Conservation (phyloP, 2,888 invertebrate genomes). For the Synergus gifuensis region DNA sequence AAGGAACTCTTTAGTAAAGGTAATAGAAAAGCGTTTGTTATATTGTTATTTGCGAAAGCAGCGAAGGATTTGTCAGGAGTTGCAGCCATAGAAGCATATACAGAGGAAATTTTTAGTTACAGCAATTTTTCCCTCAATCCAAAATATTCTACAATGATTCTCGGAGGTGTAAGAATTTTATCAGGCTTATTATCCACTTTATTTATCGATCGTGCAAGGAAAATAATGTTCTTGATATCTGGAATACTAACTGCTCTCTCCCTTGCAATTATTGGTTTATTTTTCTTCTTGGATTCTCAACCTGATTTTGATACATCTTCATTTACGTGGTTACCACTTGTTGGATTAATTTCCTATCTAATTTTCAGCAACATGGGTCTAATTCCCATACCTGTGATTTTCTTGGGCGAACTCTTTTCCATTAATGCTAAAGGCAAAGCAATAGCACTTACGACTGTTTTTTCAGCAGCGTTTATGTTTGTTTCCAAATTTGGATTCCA, state of each 20-base stretch:
- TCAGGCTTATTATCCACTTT: slow-evolving; percentile 81
- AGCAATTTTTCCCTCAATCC: slow-evolving; percentile 79
- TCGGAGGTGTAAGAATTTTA: slow-evolving; percentile 80
- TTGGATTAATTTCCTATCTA: slow-evolving; percentile 82
- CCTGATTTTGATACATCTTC: slow-evolving; percentile 78
- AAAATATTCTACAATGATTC: slow-evolving; percentile 79
- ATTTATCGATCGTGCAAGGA: slow-evolving; percentile 82
- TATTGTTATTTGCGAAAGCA: slow-evolving; percentile 82
- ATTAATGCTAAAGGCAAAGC: slow-evolving; percentile 83
- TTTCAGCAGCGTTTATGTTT: slow-evolving; percentile 81
- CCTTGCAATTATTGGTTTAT: slow-evolving; percentile 80
- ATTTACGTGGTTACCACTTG: slow-evolving; percentile 81
- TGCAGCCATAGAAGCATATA: slow-evolving; percentile 81
- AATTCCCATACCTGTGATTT: slow-evolving; percentile 83
- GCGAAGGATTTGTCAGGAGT: slow-evolving; percentile 83
- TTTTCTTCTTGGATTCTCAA: slow-evolving; percentile 80
- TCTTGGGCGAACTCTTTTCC: slow-evolving; percentile 83
- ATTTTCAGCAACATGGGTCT: slow-evolving; percentile 82
- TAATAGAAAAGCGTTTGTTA: slow-evolving; percentile 81
- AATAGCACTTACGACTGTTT: slow-evolving; percentile 82
- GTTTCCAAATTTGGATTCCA: slow-evolving; percentile 81
- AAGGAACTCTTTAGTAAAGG: slow-evolving; percentile 78
- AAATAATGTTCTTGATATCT: slow-evolving; percentile 81
- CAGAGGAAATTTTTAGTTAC: slow-evolving; percentile 82
- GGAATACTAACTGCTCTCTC: slow-evolving; percentile 80